Evolutionary conservation across 2,113 vertebrate genomes (phyloP).

Genomic region (Thalassoma bifasciatum): DNA sequence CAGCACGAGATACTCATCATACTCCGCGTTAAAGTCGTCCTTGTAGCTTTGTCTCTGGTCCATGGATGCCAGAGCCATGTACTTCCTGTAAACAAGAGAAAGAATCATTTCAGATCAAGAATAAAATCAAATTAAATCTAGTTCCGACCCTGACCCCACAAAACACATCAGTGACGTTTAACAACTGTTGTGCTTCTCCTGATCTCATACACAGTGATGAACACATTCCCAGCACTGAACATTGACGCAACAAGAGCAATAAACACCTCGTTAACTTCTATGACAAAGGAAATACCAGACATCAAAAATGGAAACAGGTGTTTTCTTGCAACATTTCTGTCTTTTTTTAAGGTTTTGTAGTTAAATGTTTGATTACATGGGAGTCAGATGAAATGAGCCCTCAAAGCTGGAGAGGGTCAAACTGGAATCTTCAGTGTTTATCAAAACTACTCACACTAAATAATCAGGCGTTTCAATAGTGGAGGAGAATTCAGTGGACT

Average conservation of each 20-base stretch:
- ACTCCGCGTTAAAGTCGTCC: constrained; percentile 92
- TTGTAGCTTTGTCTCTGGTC: constrained; percentile 91
- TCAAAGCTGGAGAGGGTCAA: not conserved
- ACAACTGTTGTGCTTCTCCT: too few relatives aligned
- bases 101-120: not conserved
- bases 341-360: not conserved
- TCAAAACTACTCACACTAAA: constrained; percentile 83
- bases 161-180: too few relatives aligned
- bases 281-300: too few relatives aligned
- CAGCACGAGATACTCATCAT: constrained; percentile 88
- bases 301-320: not conserved
- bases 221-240: too few relatives aligned
- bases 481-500: constrained; percentile 82
- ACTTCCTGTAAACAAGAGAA: constrained; percentile 83
- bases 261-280: too few relatives aligned
- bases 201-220: too few relatives aligned
- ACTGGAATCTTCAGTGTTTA: not conserved
- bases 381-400: not conserved
- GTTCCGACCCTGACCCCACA: too few relatives aligned
- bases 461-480: constrained; percentile 86
- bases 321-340: not conserved
- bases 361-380: too few relatives aligned
- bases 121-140: too few relatives aligned
- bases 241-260: too few relatives aligned
- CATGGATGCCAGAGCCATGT: constrained; percentile 83